Evolutionary conservation across 2,888 invertebrate species (phyloP).

Genomic region (Drosophila koepferae): DNA sequence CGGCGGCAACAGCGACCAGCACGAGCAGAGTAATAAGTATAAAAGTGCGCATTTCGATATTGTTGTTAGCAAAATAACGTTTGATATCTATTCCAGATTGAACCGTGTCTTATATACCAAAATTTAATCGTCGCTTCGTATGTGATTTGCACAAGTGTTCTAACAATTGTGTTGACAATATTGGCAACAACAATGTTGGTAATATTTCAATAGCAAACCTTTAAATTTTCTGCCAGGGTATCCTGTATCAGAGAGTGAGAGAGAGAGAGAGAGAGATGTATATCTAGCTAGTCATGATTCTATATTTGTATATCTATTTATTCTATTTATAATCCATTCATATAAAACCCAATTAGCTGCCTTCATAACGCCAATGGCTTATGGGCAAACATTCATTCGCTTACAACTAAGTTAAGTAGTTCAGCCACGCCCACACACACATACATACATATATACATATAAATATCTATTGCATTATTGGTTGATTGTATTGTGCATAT

Average conservation of each 20-base stretch:
- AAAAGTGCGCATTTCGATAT: neutral
- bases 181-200: too few species aligned
- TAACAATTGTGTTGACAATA: neutral
- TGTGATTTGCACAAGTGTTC: neutral
- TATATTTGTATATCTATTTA: neutral
- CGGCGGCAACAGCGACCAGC: neutral
- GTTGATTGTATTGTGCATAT: conserved; percentile 32
- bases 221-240: neutral
- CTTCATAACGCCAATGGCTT: neutral
- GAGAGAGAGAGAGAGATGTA: neutral
- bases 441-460: neutral
- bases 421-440: neutral
- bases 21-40: neutral
- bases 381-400: too few species aligned
- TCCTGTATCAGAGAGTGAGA: too few species aligned
- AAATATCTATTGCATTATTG: conserved; percentile 22
- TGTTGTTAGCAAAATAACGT: neutral
- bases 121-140: neutral
- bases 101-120: neutral
- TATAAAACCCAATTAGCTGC: neutral
- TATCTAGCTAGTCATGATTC: neutral
- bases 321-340: neutral
- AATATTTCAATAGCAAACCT: neutral
- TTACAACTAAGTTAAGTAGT: neutral
- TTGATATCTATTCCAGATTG: neutral